Percentiles rank a stretch among this genome's conserved stretches.
Conservation (phyloP, 2,113 vertebrate genomes). For the Haemorhous mexicanus region DNA sequence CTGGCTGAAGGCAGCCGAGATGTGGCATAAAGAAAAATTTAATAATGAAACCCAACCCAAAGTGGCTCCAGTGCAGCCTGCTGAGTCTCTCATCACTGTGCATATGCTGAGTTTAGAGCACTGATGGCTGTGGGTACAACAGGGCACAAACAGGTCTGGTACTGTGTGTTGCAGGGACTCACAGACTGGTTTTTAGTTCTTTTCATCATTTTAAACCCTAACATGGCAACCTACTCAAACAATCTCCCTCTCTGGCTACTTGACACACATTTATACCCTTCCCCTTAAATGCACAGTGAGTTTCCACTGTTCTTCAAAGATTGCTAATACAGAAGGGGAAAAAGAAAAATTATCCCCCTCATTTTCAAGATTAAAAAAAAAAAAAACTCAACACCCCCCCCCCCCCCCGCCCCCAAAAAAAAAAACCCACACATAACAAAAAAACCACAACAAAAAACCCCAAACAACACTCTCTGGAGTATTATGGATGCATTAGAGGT, state of each 20-base stretch:
- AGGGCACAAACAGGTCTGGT: neutral
- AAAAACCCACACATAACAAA: neutral
- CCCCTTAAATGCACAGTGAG: neutral
- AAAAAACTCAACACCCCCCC: too few species aligned
- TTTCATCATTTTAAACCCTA: neutral
- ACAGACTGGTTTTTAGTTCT: neutral
- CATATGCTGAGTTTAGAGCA: neutral
- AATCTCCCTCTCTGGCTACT: neutral
- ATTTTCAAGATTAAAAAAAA: neutral
- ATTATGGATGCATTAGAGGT: neutral
- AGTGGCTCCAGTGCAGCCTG: neutral
- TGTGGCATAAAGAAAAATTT: neutral
- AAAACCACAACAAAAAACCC: neutral
- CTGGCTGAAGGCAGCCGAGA: neutral
- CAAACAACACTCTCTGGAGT: neutral
- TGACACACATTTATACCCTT: neutral
- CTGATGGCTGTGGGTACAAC: neutral
- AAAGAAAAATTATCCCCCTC: neutral
- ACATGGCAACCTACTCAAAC: neutral
- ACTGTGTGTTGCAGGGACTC: neutral
- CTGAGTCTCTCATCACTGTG: fast-evolving
- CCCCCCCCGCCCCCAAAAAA: neutral
- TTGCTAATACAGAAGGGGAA: neutral
- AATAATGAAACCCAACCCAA: neutral
- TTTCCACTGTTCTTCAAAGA: neutral